Conservation (phyloP, 1,140 invertebrate genomes). For the Archivesica marissinica region DNA sequence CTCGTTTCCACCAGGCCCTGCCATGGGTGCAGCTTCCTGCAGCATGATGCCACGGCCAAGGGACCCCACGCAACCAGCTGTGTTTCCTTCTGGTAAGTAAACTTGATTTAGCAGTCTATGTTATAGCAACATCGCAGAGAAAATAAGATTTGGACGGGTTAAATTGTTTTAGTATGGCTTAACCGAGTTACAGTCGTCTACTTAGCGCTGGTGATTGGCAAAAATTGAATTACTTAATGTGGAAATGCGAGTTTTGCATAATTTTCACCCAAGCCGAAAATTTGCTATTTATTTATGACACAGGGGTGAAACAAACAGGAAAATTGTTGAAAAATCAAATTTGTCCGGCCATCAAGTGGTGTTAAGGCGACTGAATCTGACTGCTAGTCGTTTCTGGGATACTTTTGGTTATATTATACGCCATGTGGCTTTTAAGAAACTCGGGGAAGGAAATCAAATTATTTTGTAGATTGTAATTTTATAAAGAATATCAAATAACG, state of each 20-base stretch:
- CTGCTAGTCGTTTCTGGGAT: conserved; percentile 50
- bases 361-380: conserved; percentile 58
- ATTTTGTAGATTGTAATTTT: conserved; percentile 73
- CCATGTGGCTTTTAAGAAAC: conserved; percentile 58
- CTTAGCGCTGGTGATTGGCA: conserved; percentile 74
- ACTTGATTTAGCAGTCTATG: conserved; percentile 78
- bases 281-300: conserved; percentile 80
- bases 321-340: conserved; percentile 78
- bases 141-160: conserved; percentile 82
- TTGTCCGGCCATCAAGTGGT: conserved; percentile 65
- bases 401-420: conserved; percentile 58
- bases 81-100: conserved; percentile 81
- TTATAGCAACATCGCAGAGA: conserved; percentile 70
- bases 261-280: conserved; percentile 80
- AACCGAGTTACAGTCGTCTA: conserved; percentile 78
- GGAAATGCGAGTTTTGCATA: conserved; percentile 80
- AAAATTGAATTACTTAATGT: conserved; percentile 81
- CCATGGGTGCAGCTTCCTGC: conserved; percentile 76
- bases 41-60: conserved; percentile 79
- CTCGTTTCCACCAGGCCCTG: conserved; percentile 75
- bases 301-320: conserved; percentile 77
- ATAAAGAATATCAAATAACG: conserved; percentile 76
- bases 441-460: conserved; percentile 52
- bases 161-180: conserved; percentile 81
- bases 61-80: conserved; percentile 79